Base-by-base conservation (phyloP, 2,888 invertebrate genomes). In the Patella pellucida region DNA sequence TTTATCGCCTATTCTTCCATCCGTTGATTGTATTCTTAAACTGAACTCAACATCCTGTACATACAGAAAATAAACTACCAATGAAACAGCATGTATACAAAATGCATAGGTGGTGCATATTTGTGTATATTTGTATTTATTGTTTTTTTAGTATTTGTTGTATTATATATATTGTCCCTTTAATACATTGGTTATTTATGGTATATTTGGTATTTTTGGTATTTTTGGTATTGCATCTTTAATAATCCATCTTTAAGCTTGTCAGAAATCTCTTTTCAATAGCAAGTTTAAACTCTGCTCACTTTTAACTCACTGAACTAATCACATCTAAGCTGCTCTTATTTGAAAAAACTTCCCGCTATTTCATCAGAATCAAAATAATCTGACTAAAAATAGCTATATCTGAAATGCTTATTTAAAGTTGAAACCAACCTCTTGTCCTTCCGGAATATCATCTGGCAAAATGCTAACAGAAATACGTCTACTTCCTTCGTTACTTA, bases 401-500 rank as follows among this genome's bases (percentile, higher is more conserved):
- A 71, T 15, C 16, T 52, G 16, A 52, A 27, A 9, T 41, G 50
- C 15, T 51, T 71, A 0, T 16, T 16, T 71, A n/a, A 23, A 14
- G 50, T 41, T 2, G 52, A 41, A 23, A 12, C 71, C 31, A 79
- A 89, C 90, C 89, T 89, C 88, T 52, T 81, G 73, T 2, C 87
- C 87, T 74, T 90, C 89, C 15, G 89, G 88, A 11, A 84, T 72
- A 68, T 86, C 81, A 79, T 90, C 90, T 15, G 88, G 86, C 15
- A 87, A 76, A 7, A 90, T 79, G 15, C 79, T 78, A 16, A 90
- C 71, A 5, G 72, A 74, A 68, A 90, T 85, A 16, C 78, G 75
- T 69, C 83, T 78, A 41, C 85, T 84, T 1, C 77, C 85, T 71
- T 90, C 88, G 77, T 89, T 88, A 76, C 87, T 89, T 52, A 89